A percentile compares a stretch with the other conserved stretches of the same genome.
phyloP scores from a whole-genome alignment of 2,888 invertebrate species.

The Dolomedes plantarius region DNA sequence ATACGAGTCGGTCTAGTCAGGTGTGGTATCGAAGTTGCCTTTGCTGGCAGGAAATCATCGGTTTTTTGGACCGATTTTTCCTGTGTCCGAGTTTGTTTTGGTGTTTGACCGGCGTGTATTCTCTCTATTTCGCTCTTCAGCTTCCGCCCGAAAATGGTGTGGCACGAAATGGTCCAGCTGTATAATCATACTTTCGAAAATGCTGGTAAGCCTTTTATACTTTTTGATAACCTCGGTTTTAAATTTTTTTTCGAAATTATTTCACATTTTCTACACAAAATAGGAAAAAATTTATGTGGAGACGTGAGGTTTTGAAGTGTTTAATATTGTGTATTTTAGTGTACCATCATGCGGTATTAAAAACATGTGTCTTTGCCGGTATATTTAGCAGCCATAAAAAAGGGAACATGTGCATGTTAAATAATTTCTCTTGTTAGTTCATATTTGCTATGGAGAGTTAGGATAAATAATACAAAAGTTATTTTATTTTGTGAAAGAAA shows the following conservation, averaged over 20 bases:
- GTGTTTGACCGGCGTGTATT: constrained; percentile 34
- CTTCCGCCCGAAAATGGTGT: constrained; percentile 50
- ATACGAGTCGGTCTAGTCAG: constrained; percentile 36
- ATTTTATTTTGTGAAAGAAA: too few species aligned
- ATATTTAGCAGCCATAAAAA: background rate
- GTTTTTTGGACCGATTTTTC: constrained; percentile 52
- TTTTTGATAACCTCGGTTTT: constrained; percentile 25
- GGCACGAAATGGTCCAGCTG: constrained; percentile 46
- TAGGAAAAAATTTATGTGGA: background rate
- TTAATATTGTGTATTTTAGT: background rate
- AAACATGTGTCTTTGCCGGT: constrained; percentile 8
- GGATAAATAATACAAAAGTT: too few species aligned
- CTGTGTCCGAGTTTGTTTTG: constrained; percentile 53
- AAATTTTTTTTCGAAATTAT: background rate
- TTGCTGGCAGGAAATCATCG: constrained; percentile 45
- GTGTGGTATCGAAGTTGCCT: constrained; percentile 42
- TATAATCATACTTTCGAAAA: constrained; percentile 65
- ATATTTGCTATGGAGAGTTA: too few species aligned
- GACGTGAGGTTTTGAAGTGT: background rate
- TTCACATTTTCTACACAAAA: too few species aligned
- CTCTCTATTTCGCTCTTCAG: constrained; percentile 8
- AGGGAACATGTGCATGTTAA: background rate
- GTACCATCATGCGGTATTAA: background rate
- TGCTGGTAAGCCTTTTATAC: constrained; percentile 58
- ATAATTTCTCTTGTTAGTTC: too few species aligned